Percentiles rank a stretch among this genome's conserved stretches.
These are phyloP conservation scores for Catharus fuscescens DNA, from an alignment of 2,113 vertebrate genomes.

Conservation along the genomic window DNA sequence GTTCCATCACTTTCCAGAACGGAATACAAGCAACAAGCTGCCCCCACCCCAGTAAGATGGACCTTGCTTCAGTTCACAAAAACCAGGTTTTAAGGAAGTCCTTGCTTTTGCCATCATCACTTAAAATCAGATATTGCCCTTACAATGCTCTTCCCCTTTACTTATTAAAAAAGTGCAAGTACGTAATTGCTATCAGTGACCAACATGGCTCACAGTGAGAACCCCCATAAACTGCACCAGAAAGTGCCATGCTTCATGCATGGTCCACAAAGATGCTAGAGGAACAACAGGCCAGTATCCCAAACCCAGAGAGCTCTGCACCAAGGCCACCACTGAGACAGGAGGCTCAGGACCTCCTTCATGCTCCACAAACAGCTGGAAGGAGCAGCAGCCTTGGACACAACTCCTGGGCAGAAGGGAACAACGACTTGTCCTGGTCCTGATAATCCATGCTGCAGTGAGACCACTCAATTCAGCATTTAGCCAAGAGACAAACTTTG, in stretches of 20 bases:
- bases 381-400: background rate
- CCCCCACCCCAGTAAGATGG: accelerated
- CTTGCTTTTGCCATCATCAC: background rate
- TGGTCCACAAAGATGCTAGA: background rate
- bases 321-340: background rate
- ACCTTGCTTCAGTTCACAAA: background rate
- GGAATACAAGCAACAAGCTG: background rate
- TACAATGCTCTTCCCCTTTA: background rate
- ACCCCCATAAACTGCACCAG: background rate
- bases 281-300: background rate
- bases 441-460: background rate
- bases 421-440: background rate
- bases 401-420: background rate
- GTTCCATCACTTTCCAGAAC: background rate
- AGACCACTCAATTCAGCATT: accelerated
- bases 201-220: background rate
- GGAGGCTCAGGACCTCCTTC: background rate
- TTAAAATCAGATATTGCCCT: background rate
- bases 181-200: background rate
- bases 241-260: background rate
- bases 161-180: background rate
- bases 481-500: background rate
- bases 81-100: background rate
- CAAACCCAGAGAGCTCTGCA: background rate
- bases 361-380: accelerated